Percentiles rank a stretch among this genome's conserved stretches.
phyloP scores from a whole-genome alignment of 2,113 vertebrate genomes.

The Myanophis thanlyinensis region DNA sequence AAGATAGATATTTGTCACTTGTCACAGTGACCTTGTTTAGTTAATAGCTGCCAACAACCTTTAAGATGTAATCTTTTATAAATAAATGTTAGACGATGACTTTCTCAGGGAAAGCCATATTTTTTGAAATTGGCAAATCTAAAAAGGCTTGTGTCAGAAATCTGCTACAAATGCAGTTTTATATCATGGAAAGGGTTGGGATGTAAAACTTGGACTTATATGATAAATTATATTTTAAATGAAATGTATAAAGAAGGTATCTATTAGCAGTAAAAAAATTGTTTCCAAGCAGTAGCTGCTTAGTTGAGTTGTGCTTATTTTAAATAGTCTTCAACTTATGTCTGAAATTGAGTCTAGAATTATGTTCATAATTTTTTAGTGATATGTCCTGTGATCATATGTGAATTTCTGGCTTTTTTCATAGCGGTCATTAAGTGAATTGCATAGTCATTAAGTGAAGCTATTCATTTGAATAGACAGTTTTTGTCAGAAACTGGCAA shows the following conservation, averaged over 20 bases:
- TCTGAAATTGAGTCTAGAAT: background rate
- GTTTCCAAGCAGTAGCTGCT: background rate
- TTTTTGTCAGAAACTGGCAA: background rate
- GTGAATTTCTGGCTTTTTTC: background rate
- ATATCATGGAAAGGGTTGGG: conserved; percentile 30
- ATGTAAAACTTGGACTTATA: conserved; percentile 33
- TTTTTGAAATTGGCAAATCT: conserved; percentile 43
- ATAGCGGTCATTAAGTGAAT: background rate
- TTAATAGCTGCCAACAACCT: conserved; percentile 1
- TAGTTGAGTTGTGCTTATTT: background rate
- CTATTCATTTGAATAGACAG: background rate
- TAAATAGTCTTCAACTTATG: background rate
- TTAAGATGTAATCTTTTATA: background rate
- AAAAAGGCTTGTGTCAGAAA: conserved; percentile 54
- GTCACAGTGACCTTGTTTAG: background rate
- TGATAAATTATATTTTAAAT: conserved; percentile 21
- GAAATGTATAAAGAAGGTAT: background rate
- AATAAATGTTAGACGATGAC: background rate
- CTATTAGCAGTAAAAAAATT: background rate
- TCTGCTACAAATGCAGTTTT: conserved; percentile 52
- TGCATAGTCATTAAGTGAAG: background rate
- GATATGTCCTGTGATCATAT: background rate
- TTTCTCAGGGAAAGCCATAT: conserved; percentile 20
- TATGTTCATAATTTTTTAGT: background rate
- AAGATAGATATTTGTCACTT: conserved; percentile 8